Evolutionary conservation across 2,888 invertebrate species (phyloP).

Genomic region (Ligdia adustata): DNA sequence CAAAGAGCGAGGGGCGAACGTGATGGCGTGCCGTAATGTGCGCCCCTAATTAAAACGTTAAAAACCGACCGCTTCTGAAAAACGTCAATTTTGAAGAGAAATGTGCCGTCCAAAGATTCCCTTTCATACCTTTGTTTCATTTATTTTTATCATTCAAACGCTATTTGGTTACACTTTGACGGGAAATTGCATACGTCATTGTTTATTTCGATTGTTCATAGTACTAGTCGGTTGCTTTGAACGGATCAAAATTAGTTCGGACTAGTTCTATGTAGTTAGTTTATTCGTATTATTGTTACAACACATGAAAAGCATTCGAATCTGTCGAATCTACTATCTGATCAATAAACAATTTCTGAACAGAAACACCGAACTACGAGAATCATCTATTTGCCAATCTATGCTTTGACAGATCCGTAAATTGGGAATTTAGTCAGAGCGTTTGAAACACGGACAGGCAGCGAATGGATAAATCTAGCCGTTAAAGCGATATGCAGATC

Average conservation of each 20-base stretch:
- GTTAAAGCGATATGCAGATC: conserved; percentile 83
- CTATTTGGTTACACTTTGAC: conserved; percentile 59
- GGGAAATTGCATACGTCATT: conserved; percentile 44
- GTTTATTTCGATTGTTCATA: conserved; percentile 13
- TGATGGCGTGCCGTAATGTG: conserved; percentile 82
- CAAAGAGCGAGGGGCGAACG: conserved; percentile 81
- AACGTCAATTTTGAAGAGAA: conserved; percentile 83
- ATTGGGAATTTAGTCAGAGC: conserved; percentile 62
- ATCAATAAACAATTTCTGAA: conserved; percentile 30
- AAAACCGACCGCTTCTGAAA: conserved; percentile 82
- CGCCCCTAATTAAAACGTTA: conserved; percentile 84
- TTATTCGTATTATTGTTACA: conserved; percentile 14
- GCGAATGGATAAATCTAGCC: conserved; percentile 80
- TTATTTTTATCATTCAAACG: conserved; percentile 71
- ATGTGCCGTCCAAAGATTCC: conserved; percentile 79
- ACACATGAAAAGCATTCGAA: conserved; percentile 13
- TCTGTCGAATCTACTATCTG: conserved; percentile 12
- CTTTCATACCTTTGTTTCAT: conserved; percentile 71
- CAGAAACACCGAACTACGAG: conserved; percentile 28
- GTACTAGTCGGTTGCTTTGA: background rate
- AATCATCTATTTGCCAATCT: conserved; percentile 43
- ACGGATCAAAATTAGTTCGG: background rate
- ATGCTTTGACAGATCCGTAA: conserved; percentile 46
- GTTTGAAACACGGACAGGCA: conserved; percentile 70
- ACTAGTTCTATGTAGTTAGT: conserved; percentile 3